Conservation (phyloP, 2,113 vertebrate genomes). For the Pedionomus torquatus region DNA sequence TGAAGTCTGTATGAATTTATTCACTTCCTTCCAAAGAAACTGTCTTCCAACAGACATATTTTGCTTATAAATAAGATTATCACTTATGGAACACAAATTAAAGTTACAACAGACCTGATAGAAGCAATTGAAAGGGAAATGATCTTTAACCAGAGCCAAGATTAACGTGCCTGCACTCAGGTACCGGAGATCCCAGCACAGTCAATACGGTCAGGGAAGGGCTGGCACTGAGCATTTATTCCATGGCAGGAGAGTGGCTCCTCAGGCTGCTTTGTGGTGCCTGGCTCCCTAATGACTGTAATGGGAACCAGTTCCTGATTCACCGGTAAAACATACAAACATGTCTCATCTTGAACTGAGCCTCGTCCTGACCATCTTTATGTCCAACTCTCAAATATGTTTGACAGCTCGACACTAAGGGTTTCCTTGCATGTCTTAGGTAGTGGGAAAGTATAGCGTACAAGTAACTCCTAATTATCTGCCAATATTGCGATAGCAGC, state of each 20-base stretch:
- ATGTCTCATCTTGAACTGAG: neutral
- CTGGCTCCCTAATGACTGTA: neutral
- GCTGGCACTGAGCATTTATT: neutral
- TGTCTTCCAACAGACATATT: neutral
- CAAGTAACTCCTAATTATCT: neutral
- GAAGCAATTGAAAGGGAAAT: neutral
- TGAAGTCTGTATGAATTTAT: neutral
- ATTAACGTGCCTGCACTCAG: neutral
- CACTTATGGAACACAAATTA: neutral
- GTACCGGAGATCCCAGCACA: neutral
- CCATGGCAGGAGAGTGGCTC: neutral
- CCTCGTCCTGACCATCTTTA: neutral
- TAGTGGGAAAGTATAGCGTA: rapidly evolving
- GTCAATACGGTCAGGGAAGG: neutral
- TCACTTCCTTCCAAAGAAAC: neutral
- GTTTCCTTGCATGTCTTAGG: neutral
- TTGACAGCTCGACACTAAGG: neutral
- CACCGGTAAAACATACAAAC: rapidly evolving
- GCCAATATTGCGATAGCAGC: rapidly evolving
- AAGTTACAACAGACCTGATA: neutral
- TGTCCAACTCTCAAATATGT: neutral
- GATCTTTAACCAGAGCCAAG: neutral
- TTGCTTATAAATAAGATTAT: neutral
- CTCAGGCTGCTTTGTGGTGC: neutral
- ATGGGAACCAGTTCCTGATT: neutral